Evolutionary conservation across 2,113 vertebrate genomes (phyloP), one percentile per base, ranked within the genome.

Genomic region (Syngnathus scovelli): DNA sequence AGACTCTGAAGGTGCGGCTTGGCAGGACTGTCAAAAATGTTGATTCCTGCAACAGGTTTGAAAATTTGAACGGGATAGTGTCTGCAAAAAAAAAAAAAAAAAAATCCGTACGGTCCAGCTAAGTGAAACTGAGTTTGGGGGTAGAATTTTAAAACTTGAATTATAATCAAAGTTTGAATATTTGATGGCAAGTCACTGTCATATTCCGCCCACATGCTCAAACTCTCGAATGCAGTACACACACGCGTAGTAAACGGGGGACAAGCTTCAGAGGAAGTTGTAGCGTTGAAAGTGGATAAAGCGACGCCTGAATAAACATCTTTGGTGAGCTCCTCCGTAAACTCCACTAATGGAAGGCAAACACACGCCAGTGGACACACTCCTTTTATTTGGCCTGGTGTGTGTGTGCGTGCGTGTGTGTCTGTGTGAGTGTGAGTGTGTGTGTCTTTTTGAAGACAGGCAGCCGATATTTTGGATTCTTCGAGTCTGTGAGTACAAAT

Each of bases 391-490:
- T 27, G 52, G 83, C 83, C 77, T 77, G 69, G 71, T 75, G 78
- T 84, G 78, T 69, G 69, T 75, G 78, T 80, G 68, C 74, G 81
- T 83, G 74, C 77, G 70, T 27, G 78, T 72, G 83, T 79, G 81
- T 76, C 83, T 82, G 80, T 80, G 82, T n/a, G n/a, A n/a, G n/a
- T n/a, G n/a, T n/a, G n/a, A n/a, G n/a, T 79, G 87, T 84, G 86
- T 80, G 72, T 71, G 70, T 83, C 68, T 61, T 68, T 68, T 78
- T 68, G 58, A 76, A 75, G 72, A 69, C 68, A 54, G 72, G 73
- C 74, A 72, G 69, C 72, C 62, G 71, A 49, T 61, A 77, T 65
- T 84, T 85, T 70, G 69, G 52, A 67, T 73, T 69, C 44, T 51
- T 21, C 15, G 5, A 72, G 71, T 33, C 37, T 62, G 46, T 64